Evolutionary conservation across 2,113 vertebrate species (phyloP).

Genomic region (Gallinago media): DNA sequence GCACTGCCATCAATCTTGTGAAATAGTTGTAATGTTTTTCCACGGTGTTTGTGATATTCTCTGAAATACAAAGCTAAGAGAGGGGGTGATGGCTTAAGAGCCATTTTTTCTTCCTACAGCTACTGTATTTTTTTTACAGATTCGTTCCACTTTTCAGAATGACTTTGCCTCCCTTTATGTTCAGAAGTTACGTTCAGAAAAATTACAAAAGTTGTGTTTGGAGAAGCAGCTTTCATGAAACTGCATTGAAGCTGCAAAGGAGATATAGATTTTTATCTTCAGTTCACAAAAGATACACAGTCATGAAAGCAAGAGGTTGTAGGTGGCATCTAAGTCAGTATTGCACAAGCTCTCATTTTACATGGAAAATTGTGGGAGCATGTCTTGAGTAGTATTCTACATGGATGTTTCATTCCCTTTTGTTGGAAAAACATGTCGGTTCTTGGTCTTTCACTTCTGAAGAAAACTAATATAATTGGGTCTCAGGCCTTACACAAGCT

Average conservation of each 20-base stretch:
- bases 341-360: neutral
- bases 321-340: neutral
- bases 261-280: neutral
- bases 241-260: neutral
- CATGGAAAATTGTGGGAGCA: neutral
- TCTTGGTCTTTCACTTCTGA: neutral
- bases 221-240: neutral
- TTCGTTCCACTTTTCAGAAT: neutral
- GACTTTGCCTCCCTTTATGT: neutral
- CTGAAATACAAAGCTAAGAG: neutral
- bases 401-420: neutral
- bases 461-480: neutral
- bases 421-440: neutral
- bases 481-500: neutral
- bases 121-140: neutral
- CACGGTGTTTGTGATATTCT: neutral
- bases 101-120: neutral
- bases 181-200: neutral
- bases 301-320: neutral
- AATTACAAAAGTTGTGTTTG: neutral
- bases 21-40: neutral
- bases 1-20: neutral
- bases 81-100: neutral
- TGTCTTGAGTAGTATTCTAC: neutral
- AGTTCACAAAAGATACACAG: neutral